Evolutionary conservation across 2,888 invertebrate species (phyloP).

Genomic region (Cyrtodaria siliqua): DNA sequence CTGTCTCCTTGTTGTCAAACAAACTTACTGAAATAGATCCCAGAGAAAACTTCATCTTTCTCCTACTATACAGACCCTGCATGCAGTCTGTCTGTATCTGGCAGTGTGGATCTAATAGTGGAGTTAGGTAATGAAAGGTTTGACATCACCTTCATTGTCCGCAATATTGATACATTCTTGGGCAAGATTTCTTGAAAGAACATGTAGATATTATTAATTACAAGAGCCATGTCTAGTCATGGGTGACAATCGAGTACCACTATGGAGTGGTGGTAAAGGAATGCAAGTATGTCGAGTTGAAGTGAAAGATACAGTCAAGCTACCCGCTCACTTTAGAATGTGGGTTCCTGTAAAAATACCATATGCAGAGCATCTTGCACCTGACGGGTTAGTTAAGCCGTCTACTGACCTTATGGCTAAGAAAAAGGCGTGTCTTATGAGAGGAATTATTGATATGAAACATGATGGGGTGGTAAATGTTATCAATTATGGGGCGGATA

Average conservation of each 20-base stretch:
- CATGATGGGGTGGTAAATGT: slow-evolving; percentile 2
- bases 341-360: slow-evolving; percentile 17
- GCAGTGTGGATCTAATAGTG: no score
- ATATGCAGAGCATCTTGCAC: slow-evolving; percentile 5
- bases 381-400: slow-evolving; percentile 9
- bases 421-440: slow-evolving; percentile 3
- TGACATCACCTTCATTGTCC: slow-evolving; percentile 9
- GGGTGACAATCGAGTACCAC: slow-evolving; percentile 1
- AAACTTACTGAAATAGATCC: slow-evolving; percentile 8
- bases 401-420: slow-evolving; percentile 13
- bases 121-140: neutral
- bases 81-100: slow-evolving; percentile 7
- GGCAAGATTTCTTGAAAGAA: slow-evolving; percentile 18
- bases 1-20: slow-evolving; percentile 13
- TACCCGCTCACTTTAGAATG: slow-evolving; percentile 5
- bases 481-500: slow-evolving; percentile 5
- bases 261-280: slow-evolving; percentile 12
- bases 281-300: slow-evolving; percentile 21
- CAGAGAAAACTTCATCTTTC: neutral
- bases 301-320: slow-evolving; percentile 1
- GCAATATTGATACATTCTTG: slow-evolving; percentile 16
- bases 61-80: neutral
- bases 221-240: slow-evolving; percentile 15
- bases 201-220: slow-evolving; percentile 27
- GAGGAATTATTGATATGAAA: neutral